Evolutionary conservation across 2,888 invertebrate genomes (phyloP), one percentile per base, ranked within the genome.

Genomic region (Eucera pruinosa): DNA sequence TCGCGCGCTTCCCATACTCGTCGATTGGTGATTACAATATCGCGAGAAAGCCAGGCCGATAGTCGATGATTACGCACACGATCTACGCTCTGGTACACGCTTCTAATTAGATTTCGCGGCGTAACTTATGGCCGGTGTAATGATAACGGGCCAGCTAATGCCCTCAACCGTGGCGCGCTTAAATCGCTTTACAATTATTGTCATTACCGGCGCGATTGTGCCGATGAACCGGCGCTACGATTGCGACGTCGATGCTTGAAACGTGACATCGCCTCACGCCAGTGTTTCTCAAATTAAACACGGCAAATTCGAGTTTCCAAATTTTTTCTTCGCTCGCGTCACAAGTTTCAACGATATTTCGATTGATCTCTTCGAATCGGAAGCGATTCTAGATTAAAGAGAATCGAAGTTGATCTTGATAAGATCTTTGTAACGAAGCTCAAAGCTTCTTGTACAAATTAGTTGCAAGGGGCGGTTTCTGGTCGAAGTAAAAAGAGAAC

Each of bases 131-230:
- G 66, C 50, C 54, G 41, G 48, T 57, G 74, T 82, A 84, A 82
- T 65, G 80, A 82, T 82, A 84, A 80, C 76, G 76, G 60, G 70
- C 55, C 58, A 55, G 80, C 65, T 82, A 82, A 83, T 65, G 64
- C 58, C 76, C 70, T 57, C 68, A 58, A 72, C 23, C 67, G 58
- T 66, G 64, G 67, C 57, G 66, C 48, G 78, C 67, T 80, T 78
- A 70, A 84, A 84, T 83, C 71, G 81, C 60, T 84, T 80, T 64
- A 82, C 61, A 75, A 76, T 76, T 74, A 82, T 82, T 78, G 74
- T 67, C 74, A 78, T 82, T 74, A 72, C 71, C 33, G 39, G 64
- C 50, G 61, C 73, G 66, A 74, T 70, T 69, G 41, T 58, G 33
- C 54, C 62, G 66, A 54, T 66, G 71, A 75, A 67, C 47, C 54